These are phyloP conservation scores for Euphydryas editha DNA, from an alignment of 2,888 invertebrate species.

Conservation along the genomic window DNA sequence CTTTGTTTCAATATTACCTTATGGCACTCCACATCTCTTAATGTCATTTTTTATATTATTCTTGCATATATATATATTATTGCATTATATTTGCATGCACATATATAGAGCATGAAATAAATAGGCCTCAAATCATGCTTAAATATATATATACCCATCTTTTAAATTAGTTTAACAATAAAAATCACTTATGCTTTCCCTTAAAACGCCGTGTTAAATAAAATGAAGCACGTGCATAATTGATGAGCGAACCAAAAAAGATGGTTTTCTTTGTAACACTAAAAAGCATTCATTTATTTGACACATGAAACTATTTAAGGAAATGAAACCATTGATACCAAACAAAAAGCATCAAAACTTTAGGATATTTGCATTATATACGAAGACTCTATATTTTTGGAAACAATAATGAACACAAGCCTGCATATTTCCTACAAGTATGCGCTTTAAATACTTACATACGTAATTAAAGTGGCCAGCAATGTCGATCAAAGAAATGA, in stretches of 20 bases:
- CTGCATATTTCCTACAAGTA: constrained; percentile 20
- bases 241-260: not conserved
- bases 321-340: constrained; percentile 9
- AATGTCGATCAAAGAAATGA: constrained; percentile 24
- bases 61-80: no score
- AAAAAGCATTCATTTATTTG: constrained; percentile 25
- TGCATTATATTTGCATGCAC: no score
- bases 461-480: constrained; percentile 26
- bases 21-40: no score
- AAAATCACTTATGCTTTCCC: not conserved
- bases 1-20: no score
- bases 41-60: no score
- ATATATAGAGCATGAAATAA: no score
- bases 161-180: not conserved
- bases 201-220: not conserved
- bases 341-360: constrained; percentile 13
- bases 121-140: no score
- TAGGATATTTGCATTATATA: constrained; percentile 5
- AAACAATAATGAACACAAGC: constrained; percentile 8
- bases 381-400: constrained; percentile 16
- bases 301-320: constrained; percentile 31
- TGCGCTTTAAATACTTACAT: constrained; percentile 22
- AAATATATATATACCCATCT: no score
- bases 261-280: constrained; percentile 9
- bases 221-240: not conserved